Base-by-base conservation (phyloP, 2,113 vertebrate genomes). In the Himantopus leucocephalus region DNA sequence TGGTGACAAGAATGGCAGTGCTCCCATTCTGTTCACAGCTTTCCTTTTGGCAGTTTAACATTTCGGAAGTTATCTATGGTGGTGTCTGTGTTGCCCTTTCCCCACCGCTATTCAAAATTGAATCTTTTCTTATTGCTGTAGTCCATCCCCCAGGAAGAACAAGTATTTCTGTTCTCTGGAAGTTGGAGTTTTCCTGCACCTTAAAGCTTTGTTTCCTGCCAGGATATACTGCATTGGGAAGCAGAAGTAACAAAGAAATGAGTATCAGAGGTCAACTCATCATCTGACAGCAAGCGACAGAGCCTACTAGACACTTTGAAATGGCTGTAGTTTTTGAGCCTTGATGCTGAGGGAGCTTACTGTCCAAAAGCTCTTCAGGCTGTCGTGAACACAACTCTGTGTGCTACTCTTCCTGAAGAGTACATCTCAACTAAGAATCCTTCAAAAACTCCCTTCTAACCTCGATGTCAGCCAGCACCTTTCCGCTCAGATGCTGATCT, bases 401-500 rank as follows among this genome's bases (percentile, higher is more conserved):
- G 6, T 53, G 41, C 47, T 26, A 2, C 52, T 26, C 7, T 63
- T 77, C 41, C 66, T 67, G 59, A 62, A 70, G 58, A 41, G 34
- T 13, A 26, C 12, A 7, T 63, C 24, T 74, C 75, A 81, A 66
- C 27, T 0, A 1, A 66, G 55, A 56, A 77, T 12, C 21, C 59
- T 92, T 80, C 68, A 66, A 5, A 94, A 62, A 8, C n/a, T 60
- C 64, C 62, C 4, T 37, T 79, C 12, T 17, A 43, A n/a, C 34
- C 37, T 30, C 10, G 39, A 4, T 32, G 55, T 24, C 67, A 91
- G 27, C 13, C 72, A 74, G 50, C 32, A 8, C 12, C 32, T 43
- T 14, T 21, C 23, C 2, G 4, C 29, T 59, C 22, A 41, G 68
- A 14, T 0, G 0, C 41, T n/a, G 34, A 6, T 23, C 20, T 50